phyloP scores from a whole-genome alignment of 2,888 invertebrate genomes.

The Ectemnius cavifrons region DNA sequence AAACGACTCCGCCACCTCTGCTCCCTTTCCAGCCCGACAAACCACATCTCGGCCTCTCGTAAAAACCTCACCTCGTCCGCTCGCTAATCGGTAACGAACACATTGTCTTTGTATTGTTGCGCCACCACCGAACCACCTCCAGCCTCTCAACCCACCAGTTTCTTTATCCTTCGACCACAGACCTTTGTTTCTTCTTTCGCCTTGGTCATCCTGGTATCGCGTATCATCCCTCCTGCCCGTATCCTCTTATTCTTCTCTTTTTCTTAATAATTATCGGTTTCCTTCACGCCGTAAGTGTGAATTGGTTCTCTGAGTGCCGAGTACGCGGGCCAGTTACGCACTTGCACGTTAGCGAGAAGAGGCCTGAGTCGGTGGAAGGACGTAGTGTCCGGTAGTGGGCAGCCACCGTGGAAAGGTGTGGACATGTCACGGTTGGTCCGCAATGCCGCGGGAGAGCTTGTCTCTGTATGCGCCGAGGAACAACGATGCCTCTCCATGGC shows the following conservation, averaged over 20 bases:
- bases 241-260: slow-evolving; percentile 13
- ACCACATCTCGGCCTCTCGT: slow-evolving; percentile 54
- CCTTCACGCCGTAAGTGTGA: slow-evolving; percentile 42
- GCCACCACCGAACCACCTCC: slow-evolving; percentile 26
- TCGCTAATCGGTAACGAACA: slow-evolving; percentile 73
- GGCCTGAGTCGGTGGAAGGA: slow-evolving; percentile 25
- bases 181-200: slow-evolving; percentile 3
- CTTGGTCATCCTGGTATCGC: neutral
- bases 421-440: slow-evolving; percentile 50
- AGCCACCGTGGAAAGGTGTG: slow-evolving; percentile 50
- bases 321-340: slow-evolving; percentile 30
- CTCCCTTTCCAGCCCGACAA: slow-evolving; percentile 1
- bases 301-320: slow-evolving; percentile 35
- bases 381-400: slow-evolving; percentile 33
- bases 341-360: slow-evolving; percentile 32
- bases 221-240: neutral
- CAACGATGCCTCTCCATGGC: too few species aligned
- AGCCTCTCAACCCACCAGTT: slow-evolving; percentile 4
- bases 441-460: slow-evolving; percentile 24
- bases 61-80: slow-evolving; percentile 62
- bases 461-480: slow-evolving; percentile 13
- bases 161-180: slow-evolving; percentile 11
- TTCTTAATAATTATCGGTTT: neutral
- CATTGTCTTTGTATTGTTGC: slow-evolving; percentile 69
- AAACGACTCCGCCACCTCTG: slow-evolving; percentile 56